Evolutionary conservation across 1,140 invertebrate genomes (phyloP).

Genomic region (Nixonia krombeini): DNA sequence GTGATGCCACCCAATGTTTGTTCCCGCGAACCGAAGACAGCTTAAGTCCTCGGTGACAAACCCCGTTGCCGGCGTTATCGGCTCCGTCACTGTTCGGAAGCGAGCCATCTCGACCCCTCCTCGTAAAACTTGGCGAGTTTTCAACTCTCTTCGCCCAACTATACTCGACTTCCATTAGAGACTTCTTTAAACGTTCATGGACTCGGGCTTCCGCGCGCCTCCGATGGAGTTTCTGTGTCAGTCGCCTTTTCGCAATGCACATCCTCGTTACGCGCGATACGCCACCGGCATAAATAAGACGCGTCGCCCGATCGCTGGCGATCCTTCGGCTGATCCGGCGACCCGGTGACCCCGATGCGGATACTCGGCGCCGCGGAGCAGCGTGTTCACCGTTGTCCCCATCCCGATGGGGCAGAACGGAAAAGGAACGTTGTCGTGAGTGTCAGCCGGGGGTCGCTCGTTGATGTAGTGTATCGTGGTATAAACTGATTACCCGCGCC

Average conservation of each 20-base stretch:
- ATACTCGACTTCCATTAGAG: slow-evolving; percentile 51
- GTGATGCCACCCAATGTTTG: slow-evolving; percentile 9
- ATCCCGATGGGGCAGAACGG: no score
- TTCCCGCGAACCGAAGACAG: slow-evolving; percentile 3
- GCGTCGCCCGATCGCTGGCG: no score
- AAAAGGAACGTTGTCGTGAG: slow-evolving; percentile 4
- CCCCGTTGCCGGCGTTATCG: neutral
- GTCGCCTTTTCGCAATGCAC: no score
- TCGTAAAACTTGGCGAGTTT: slow-evolving; percentile 29
- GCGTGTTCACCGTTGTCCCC: no score
- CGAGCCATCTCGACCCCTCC: neutral
- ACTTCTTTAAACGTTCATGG: slow-evolving; percentile 57
- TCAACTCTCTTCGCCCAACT: slow-evolving; percentile 45
- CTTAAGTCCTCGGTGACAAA: slow-evolving; percentile 6
- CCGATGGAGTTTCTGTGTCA: slow-evolving; percentile 5
- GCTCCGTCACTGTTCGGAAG: slow-evolving; percentile 1
- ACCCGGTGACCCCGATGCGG: no score
- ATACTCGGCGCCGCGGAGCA: no score
- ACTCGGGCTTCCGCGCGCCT: slow-evolving; percentile 27
- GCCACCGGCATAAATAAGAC: no score
- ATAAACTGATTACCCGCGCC: slow-evolving; percentile 53
- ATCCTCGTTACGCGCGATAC: no score
- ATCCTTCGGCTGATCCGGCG: no score
- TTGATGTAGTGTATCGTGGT: slow-evolving; percentile 52
- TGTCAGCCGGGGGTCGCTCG: slow-evolving; percentile 15